phyloP scores from a whole-genome alignment of 2,113 vertebrate genomes.

The Tor tambroides region DNA sequence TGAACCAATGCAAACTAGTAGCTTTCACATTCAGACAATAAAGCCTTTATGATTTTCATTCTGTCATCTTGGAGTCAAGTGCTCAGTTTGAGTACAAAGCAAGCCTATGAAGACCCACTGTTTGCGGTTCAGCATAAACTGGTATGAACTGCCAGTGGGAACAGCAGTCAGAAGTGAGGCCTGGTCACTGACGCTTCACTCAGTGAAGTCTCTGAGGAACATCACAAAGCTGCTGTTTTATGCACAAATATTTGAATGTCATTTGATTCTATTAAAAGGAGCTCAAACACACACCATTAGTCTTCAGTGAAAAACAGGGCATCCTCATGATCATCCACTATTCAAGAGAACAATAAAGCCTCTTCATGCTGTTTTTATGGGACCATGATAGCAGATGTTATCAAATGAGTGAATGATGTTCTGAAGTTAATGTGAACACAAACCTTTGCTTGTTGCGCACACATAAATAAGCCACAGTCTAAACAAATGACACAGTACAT shows the following conservation, averaged over 20 bases:
- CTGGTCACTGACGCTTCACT: constrained; percentile 2
- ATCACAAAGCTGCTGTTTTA: background rate
- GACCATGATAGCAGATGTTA: constrained; percentile 3
- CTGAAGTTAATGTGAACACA: constrained; percentile 10
- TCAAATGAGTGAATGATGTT: constrained; percentile 24
- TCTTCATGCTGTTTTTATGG: constrained; percentile 14
- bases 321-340: constrained; percentile 8
- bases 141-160: constrained; percentile 38
- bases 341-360: constrained; percentile 19
- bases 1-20: background rate
- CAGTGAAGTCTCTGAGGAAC: constrained; percentile 4
- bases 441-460: background rate
- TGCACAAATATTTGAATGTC: background rate
- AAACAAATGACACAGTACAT: background rate
- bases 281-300: background rate
- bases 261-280: constrained; percentile 31
- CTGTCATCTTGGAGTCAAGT: background rate
- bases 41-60: constrained; percentile 2
- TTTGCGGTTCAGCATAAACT: constrained; percentile 45
- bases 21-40: background rate
- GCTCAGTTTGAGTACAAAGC: background rate
- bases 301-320: background rate
- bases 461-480: background rate
- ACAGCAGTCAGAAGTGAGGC: constrained; percentile 32
- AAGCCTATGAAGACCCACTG: constrained; percentile 5